Percentiles rank a stretch among this genome's conserved stretches.
phyloP scores from a whole-genome alignment of 2,113 vertebrate genomes.

The Oncorhynchus kisutch region DNA sequence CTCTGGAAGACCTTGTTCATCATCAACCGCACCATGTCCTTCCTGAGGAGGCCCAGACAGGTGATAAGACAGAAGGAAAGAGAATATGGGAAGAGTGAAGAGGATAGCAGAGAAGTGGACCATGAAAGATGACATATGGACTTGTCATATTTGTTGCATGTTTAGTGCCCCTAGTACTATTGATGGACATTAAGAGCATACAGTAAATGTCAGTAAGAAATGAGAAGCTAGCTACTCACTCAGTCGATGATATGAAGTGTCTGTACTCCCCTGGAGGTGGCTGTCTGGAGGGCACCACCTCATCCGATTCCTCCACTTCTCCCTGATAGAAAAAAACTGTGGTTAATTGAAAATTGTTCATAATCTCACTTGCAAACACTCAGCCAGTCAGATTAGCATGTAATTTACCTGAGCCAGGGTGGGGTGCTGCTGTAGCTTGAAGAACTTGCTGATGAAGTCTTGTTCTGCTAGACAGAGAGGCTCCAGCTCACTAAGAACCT shows the following conservation, averaged over 20 bases:
- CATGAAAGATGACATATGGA: no score
- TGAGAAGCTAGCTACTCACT: conserved; percentile 50
- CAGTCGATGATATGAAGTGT: conserved; percentile 70
- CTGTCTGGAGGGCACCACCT: conserved; percentile 44
- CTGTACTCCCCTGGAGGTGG: conserved; percentile 66
- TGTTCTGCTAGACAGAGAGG: conserved; percentile 96
- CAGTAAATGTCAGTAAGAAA: not conserved
- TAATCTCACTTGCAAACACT: not conserved
- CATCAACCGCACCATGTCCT: conserved; percentile 95
- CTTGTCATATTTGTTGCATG: no score
- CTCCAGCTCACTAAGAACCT: conserved; percentile 96
- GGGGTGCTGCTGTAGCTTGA: conserved; percentile 94
- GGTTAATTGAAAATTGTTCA: not conserved
- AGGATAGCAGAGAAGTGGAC: no score
- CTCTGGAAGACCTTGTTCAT: conserved; percentile 99
- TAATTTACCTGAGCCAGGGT: conserved; percentile 72
- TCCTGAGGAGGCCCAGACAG: conserved; percentile 69
- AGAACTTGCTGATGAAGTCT: conserved; percentile 99
- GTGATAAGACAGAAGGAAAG: not conserved
- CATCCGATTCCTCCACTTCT: conserved; percentile 66
- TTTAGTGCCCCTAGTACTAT: not conserved
- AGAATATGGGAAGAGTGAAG: not conserved
- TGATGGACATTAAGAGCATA: not conserved
- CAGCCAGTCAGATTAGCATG: not conserved
- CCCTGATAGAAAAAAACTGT: conserved; percentile 51